Conservation (phyloP, 2,113 vertebrate genomes). For the Opisthocomus hoazin region DNA sequence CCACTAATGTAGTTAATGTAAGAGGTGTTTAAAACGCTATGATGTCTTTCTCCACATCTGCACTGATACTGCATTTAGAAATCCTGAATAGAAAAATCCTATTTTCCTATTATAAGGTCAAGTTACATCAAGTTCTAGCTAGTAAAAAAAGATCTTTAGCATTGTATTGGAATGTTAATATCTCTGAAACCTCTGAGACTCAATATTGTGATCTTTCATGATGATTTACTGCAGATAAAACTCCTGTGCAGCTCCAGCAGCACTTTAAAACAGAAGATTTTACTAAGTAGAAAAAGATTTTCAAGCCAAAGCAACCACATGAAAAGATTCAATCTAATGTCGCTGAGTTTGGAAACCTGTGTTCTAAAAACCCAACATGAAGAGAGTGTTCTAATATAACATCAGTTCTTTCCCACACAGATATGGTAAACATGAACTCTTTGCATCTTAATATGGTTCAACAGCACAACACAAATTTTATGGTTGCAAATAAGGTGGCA, state of each 20-base stretch:
- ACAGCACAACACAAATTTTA: not conserved
- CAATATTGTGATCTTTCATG: constrained; percentile 42
- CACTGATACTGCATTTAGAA: not conserved
- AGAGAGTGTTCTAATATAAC: not conserved
- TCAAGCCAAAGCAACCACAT: constrained; percentile 22
- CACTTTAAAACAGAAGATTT: constrained; percentile 41
- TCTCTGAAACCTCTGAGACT: constrained; percentile 55
- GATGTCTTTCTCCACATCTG: not conserved
- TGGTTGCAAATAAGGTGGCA: not conserved
- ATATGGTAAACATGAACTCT: not conserved
- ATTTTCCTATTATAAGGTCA: constrained; percentile 69
- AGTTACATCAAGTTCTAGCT: constrained; percentile 60
- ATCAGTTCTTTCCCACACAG: not conserved
- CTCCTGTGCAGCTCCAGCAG: not conserved
- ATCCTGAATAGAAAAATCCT: constrained; percentile 48
- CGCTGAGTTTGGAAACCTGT: not conserved
- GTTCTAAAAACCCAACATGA: not conserved
- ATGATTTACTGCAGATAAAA: constrained; percentile 56
- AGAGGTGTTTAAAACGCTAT: not conserved
- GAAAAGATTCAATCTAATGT: constrained; percentile 29
- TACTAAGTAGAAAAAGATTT: constrained; percentile 29
- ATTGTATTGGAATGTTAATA: constrained; percentile 62
- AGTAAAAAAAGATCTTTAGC: constrained; percentile 34
- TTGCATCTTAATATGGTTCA: not conserved
- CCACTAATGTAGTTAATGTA: constrained; percentile 32